phyloP scores from a whole-genome alignment of 2,113 vertebrate species.

The Bubalus kerabau region DNA sequence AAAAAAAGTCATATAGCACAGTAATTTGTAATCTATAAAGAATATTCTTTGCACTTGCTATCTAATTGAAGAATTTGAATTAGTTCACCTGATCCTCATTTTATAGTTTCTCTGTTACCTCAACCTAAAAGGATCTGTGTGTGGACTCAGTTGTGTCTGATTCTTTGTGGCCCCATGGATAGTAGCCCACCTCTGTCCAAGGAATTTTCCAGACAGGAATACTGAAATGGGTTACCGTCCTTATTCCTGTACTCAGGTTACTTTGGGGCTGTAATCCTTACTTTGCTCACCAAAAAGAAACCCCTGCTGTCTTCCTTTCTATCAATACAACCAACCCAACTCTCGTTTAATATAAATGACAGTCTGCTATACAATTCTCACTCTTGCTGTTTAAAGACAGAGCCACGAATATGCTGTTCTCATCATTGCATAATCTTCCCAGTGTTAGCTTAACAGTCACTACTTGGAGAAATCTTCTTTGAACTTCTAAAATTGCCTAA shows the following conservation, averaged over 20 bases:
- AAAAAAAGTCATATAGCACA: background rate
- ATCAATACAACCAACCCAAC: background rate
- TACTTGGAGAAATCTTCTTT: background rate
- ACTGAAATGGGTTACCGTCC: background rate
- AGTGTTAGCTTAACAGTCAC: background rate
- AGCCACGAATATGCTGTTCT: background rate
- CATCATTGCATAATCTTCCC: background rate
- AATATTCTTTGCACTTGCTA: background rate
- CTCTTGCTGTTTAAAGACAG: background rate
- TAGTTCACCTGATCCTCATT: background rate
- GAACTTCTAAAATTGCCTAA: background rate
- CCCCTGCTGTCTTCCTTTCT: background rate
- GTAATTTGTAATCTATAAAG: background rate
- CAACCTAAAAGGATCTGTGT: background rate
- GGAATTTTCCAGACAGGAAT: background rate
- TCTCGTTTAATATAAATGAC: background rate
- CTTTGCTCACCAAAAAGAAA: background rate
- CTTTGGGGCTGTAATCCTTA: background rate
- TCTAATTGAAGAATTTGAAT: background rate
- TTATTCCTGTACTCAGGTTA: background rate
- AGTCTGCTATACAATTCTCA: background rate
- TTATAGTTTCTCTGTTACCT: background rate
- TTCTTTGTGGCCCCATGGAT: background rate
- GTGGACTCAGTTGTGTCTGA: background rate
- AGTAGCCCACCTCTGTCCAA: background rate